A percentile compares a stretch with the other conserved stretches of the same genome.
Conservation (phyloP, 2,797 vertebrate species). For the Cygnus olor region DNA sequence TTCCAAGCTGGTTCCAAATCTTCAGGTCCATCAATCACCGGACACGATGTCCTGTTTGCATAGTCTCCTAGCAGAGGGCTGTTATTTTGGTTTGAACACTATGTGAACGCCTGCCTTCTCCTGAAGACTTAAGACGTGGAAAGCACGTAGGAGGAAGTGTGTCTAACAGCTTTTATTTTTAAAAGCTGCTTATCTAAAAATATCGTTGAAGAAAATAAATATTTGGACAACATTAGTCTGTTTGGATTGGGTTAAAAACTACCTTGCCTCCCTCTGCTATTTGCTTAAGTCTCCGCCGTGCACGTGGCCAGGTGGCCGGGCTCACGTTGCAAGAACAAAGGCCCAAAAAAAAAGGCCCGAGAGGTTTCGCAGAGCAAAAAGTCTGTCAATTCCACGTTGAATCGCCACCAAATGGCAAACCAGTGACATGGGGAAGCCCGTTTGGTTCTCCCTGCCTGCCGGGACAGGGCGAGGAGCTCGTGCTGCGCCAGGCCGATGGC, state of each 20-base stretch:
- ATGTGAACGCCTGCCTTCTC: background rate
- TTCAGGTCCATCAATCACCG: background rate
- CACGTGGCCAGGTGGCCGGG: background rate
- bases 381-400: fast-evolving
- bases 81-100: background rate
- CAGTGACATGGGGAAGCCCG: background rate
- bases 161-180: background rate
- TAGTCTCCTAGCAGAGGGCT: background rate
- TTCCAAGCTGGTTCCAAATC: background rate
- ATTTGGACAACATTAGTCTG: background rate
- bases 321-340: no score
- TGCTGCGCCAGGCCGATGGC: fast-evolving
- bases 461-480: background rate
- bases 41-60: background rate
- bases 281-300: background rate
- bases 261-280: background rate
- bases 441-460: background rate
- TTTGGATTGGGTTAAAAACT: background rate
- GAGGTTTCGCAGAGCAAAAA: background rate
- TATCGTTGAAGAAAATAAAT: background rate
- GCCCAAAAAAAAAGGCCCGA: background rate
- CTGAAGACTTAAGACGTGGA: fast-evolving
- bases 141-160: background rate
- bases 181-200: constrained; percentile 39
- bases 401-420: fast-evolving